Conservation (phyloP, 2,113 vertebrate species). For the Pao palembangensis region DNA sequence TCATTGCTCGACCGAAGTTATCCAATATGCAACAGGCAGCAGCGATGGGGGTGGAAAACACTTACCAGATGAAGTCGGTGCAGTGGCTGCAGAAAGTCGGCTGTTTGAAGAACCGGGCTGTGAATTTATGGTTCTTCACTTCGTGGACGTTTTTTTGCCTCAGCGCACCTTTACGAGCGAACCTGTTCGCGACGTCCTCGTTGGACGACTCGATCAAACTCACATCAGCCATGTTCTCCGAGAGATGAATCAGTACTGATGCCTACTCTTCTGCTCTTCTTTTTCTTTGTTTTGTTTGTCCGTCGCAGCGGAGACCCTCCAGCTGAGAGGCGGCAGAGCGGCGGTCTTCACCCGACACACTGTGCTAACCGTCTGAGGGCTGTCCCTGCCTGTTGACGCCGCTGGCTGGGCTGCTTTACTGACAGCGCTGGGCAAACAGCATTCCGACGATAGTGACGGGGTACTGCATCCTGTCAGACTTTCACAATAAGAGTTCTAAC, state of each 20-base stretch:
- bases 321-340: conserved; percentile 19
- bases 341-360: conserved; percentile 40
- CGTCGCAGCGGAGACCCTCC: conserved; percentile 6
- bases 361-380: conserved; percentile 35
- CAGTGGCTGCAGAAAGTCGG: conserved; percentile 88
- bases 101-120: conserved; percentile 84
- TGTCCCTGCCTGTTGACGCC: conserved; percentile 49
- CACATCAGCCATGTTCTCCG: conserved; percentile 83
- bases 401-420: conserved; percentile 50
- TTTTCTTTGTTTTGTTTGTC: not conserved
- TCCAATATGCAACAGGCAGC: conserved; percentile 61
- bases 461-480: conserved; percentile 3
- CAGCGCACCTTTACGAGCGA: conserved; percentile 86
- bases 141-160: conserved; percentile 87
- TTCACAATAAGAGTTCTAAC: conserved; percentile 44
- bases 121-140: conserved; percentile 86
- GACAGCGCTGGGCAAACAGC: conserved; percentile 38
- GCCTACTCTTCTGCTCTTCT: too few species aligned
- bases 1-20: conserved; percentile 29
- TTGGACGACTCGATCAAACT: conserved; percentile 78
- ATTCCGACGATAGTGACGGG: fast-evolving
- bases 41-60: conserved; percentile 16
- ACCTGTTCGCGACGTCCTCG: conserved; percentile 82
- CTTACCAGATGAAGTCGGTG: conserved; percentile 87
- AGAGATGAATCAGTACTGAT: not conserved